Evolutionary conservation across 2,113 vertebrate species (phyloP).

Genomic region (Pontoporia blainvillei): DNA sequence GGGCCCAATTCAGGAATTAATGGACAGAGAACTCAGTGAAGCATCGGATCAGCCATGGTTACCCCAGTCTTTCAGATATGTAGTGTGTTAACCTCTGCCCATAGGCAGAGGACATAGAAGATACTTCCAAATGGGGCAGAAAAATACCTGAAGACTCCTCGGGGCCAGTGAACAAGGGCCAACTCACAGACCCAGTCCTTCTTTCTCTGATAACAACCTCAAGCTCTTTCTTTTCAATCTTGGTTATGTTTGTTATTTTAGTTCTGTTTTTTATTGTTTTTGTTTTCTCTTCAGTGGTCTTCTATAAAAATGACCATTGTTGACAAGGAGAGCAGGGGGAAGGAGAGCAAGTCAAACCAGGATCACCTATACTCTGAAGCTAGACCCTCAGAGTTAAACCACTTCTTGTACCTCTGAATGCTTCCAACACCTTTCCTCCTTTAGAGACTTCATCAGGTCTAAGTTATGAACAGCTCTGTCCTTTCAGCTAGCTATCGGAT

Average conservation of each 20-base stretch:
- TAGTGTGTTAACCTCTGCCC: not conserved
- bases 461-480: not conserved
- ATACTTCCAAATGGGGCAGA: not conserved
- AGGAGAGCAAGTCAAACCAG: not conserved
- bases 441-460: not conserved
- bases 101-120: not conserved
- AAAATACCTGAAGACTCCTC: not conserved
- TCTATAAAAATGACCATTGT: not conserved
- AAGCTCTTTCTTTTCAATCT: not conserved
- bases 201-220: not conserved
- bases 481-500: not conserved
- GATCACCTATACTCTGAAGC: not conserved
- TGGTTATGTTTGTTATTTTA: not conserved
- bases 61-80: not conserved
- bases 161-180: not conserved
- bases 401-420: not conserved
- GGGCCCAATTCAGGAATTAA: not conserved
- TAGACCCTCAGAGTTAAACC: not conserved
- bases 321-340: not conserved
- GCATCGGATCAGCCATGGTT: not conserved
- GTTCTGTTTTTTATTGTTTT: not conserved
- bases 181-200: not conserved
- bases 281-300: not conserved
- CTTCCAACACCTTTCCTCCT: not conserved
- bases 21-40: not conserved